phyloP scores from a whole-genome alignment of 2,797 vertebrate species.

The Parauchenoglanis punctatus region DNA sequence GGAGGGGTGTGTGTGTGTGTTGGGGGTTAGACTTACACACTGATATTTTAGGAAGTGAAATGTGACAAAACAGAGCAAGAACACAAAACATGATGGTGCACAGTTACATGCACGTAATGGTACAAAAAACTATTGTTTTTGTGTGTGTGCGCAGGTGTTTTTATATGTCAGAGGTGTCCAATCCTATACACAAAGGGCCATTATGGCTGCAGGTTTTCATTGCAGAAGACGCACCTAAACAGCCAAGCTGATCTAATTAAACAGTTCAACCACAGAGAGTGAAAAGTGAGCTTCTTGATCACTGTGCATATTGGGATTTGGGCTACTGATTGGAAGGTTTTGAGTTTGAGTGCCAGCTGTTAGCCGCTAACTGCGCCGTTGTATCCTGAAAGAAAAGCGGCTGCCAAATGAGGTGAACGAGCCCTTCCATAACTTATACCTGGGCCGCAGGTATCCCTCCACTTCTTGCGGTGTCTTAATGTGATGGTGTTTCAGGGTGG shows the following conservation, averaged over 20 bases:
- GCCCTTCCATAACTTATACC: background rate
- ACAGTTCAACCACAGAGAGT: background rate
- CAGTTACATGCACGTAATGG: too few species aligned
- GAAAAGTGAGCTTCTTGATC: background rate
- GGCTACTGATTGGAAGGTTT: too few species aligned
- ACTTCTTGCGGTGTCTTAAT: background rate
- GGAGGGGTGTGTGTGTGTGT: constrained; percentile 51
- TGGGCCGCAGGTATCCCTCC: background rate
- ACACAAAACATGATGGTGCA: background rate
- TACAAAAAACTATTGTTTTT: background rate
- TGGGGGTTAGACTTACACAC: constrained; percentile 67
- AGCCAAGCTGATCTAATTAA: too few species aligned
- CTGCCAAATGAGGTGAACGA: background rate
- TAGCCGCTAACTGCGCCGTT: background rate
- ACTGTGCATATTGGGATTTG: background rate
- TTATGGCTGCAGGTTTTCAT: too few species aligned
- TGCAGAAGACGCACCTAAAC: too few species aligned
- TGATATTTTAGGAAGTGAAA: constrained; percentile 77
- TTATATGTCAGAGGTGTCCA: too few species aligned
- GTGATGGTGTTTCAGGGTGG: background rate
- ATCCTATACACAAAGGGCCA: too few species aligned
- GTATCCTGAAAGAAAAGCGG: background rate
- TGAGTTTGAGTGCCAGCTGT: too few species aligned
- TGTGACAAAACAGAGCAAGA: background rate
- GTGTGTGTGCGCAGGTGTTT: background rate